Percentiles rank a stretch among this genome's conserved stretches.
Evolutionary conservation across 2,113 vertebrate genomes (phyloP).

Genomic region (Tachycineta bicolor): DNA sequence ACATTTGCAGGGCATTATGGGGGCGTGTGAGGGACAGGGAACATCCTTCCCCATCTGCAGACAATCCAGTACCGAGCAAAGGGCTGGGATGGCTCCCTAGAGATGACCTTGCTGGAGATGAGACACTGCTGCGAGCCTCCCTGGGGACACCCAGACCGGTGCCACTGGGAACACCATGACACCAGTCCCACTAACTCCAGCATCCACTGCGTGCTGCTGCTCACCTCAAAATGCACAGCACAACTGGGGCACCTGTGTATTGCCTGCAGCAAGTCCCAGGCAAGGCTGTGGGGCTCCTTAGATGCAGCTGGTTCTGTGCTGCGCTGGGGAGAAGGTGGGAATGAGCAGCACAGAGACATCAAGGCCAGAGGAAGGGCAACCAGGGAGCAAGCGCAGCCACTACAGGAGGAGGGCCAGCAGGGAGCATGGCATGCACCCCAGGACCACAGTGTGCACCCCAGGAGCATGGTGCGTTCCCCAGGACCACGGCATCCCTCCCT

Average conservation of each 20-base stretch:
- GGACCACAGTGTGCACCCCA: no score
- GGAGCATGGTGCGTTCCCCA: neutral
- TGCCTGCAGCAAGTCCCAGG: fast-evolving
- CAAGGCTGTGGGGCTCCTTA: neutral
- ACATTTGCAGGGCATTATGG: fast-evolving
- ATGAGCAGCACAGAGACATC: fast-evolving
- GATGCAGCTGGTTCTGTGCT: neutral
- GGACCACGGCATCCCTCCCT: neutral
- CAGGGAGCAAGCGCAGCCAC: neutral
- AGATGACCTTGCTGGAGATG: neutral
- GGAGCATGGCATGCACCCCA: neutral
- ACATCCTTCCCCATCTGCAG: fast-evolving
- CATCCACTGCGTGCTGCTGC: fast-evolving
- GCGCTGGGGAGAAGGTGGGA: neutral
- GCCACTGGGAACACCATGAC: neutral
- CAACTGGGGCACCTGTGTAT: fast-evolving
- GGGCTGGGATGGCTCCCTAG: neutral
- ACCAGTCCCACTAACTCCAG: fast-evolving
- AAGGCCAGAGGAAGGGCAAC: neutral
- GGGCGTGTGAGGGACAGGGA: neutral
- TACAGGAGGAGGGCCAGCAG: neutral
- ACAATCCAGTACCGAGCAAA: fast-evolving
- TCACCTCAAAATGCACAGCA: fast-evolving
- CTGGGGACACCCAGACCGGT: neutral
- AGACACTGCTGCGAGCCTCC: neutral